Evolutionary conservation across 2,888 invertebrate species (phyloP).

Genomic region (Tenthredo scrophulariae): DNA sequence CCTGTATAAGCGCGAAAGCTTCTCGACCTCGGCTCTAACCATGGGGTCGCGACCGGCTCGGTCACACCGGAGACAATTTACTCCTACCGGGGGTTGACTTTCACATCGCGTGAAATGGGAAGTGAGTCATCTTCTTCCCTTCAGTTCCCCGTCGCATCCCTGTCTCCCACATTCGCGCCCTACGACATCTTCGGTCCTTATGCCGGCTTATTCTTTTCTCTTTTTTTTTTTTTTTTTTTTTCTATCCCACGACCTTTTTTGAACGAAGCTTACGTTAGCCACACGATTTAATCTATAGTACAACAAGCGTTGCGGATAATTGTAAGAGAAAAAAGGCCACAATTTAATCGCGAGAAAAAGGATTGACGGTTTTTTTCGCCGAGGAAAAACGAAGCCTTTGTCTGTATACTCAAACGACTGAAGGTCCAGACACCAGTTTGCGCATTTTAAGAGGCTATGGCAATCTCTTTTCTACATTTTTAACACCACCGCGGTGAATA

Average conservation of each 20-base stretch:
- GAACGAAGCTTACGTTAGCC: not conserved
- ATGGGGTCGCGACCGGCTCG: not conserved
- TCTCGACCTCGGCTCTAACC: not conserved
- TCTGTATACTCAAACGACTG: not conserved
- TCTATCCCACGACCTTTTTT: not conserved
- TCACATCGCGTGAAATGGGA: slow-evolving; percentile 24
- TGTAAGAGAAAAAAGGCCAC: too few relatives aligned
- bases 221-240: not conserved
- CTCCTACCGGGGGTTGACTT: not conserved
- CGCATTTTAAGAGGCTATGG: not conserved
- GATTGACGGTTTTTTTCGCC: not conserved
- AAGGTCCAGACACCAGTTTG: not conserved
- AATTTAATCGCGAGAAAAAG: too few relatives aligned
- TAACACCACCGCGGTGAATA: not conserved
- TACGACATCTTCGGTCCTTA: not conserved
- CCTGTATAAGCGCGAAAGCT: not conserved
- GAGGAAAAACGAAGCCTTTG: not conserved
- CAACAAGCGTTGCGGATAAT: too few relatives aligned
- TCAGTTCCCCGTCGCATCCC: not conserved
- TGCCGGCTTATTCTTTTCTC: not conserved
- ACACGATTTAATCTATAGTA: not conserved
- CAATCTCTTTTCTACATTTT: slow-evolving; percentile 26
- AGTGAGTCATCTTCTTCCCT: slow-evolving; percentile 11
- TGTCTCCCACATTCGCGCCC: not conserved
- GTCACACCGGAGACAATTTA: slow-evolving; percentile 25